phyloP scores from a whole-genome alignment of 2,113 vertebrate species.

The Neoarius graeffei region DNA sequence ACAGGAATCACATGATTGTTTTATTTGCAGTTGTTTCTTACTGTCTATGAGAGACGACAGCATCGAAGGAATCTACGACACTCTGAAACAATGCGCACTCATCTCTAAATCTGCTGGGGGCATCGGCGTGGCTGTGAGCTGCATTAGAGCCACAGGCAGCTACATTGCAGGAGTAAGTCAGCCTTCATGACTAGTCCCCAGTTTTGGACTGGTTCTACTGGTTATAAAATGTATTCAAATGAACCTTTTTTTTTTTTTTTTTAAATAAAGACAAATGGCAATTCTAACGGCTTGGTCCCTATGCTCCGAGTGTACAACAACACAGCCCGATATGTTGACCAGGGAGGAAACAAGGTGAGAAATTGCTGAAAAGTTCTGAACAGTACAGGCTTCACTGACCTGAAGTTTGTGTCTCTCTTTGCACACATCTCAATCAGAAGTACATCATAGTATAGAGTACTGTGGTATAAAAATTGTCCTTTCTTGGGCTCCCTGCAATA shows the following conservation, averaged over 20 bases:
- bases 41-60: slow-evolving; percentile 96
- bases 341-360: slow-evolving; percentile 94
- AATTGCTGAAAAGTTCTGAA: neutral
- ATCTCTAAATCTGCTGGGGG: slow-evolving; percentile 97
- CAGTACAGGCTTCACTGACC: neutral
- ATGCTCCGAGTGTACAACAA: slow-evolving; percentile 98
- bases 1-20: neutral
- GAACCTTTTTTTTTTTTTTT: slow-evolving; percentile 9
- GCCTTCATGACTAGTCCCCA: neutral
- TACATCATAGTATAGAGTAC: neutral
- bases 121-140: slow-evolving; percentile 92
- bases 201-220: neutral
- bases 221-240: neutral
- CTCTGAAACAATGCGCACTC: slow-evolving; percentile 92
- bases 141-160: slow-evolving; percentile 93
- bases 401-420: neutral
- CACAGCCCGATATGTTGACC: slow-evolving; percentile 95
- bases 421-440: neutral
- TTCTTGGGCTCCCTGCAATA: too few species aligned
- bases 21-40: slow-evolving; percentile 85
- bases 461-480: neutral
- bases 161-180: slow-evolving; percentile 92
- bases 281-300: slow-evolving; percentile 91
- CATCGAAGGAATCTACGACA: slow-evolving; percentile 96
- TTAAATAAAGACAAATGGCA: slow-evolving; percentile 85